Evolutionary conservation across 2,888 invertebrate genomes (phyloP), one percentile per base, ranked within the genome.

Genomic region (Pseudococcus viburni): DNA sequence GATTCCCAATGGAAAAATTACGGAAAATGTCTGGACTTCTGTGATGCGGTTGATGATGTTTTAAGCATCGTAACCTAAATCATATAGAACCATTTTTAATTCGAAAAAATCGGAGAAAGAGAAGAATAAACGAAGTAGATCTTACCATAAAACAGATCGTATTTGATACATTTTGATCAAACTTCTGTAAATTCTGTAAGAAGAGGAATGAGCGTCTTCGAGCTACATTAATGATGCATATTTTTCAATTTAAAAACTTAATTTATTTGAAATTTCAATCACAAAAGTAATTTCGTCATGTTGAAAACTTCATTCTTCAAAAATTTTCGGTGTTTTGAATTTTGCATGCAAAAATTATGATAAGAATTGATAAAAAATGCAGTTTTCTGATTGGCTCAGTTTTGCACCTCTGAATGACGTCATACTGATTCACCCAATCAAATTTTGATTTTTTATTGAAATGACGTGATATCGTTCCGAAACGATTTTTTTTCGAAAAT

Each of bases 71-170:
- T 73, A 73, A 17, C 73, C 73, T 73, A 33, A 2, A 73, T 17
- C 1, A 73, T 19, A 4, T 11, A 68, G 0, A 11, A 73, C 5
- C 26, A 17, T 39, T 73, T 73, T 33, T 73, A 73, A 17, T 39
- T 33, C 15, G 9, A 39, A 33, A 68, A 26, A 3, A 1, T 55
- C 22, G 7, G 0, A 64, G 42, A 33, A 73, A 5, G 5, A 17
- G 26, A 7, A 3, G 17, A 8, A 33, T 15, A 33, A 73, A 33
- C n/a, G 19, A 64, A 9, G 2, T 12, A 33, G 42, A 73, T 73
- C 12, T 73, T 17, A 73, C 73, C 73, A 73, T 17, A 33, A 33
- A 3, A 73, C 73, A 17, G 73, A 73, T 33, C 73, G 73, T 73
- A 73, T 33, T 5, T 73, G 73, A 6, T 15, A 73, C 73, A 73